Base-by-base conservation (phyloP, 2,888 invertebrate species). In the Amiota mariae region DNA sequence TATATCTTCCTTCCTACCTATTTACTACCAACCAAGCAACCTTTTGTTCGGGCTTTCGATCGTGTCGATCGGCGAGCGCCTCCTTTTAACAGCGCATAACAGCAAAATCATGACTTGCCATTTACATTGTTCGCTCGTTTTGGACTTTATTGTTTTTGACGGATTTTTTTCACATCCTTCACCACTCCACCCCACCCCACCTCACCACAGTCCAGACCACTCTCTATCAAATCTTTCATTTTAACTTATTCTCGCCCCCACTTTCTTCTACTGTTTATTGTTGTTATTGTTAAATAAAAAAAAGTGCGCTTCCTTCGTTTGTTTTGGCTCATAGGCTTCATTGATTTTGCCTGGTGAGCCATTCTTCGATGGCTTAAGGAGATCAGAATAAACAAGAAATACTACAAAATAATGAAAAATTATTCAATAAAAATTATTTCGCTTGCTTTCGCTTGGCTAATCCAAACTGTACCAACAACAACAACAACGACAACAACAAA, bases 21-120 rank as follows among this genome's bases (percentile, higher is more conserved):
- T n/a, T 6, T 3, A 15, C 13, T 18, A 76, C 74, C 79, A 71
- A 74, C 77, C 74, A 77, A 74, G 72, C 72, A 49, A 61, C 64
- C 47, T 67, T 75, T 75, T 74, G 74, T 76, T 57, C 54, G 64
- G 49, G n/a, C 6, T 36, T 36, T 83, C 85, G 88, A 88, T 88
- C 88, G 88, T 88, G 88, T 88, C 86, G 88, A 84, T 82, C 87
- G 85, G 87, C 83, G 88, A 88, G 88, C 87, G 88, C 88, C 88
- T 72, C 87, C 87, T 88, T 87, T 86, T 85, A 87, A 86, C 85
- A 85, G 86, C 85, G 81, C 81, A 85, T 85, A 87, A 87, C 88
- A 88, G 84, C 88, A 85, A 88, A 88, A 87, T 88, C 88, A 88
- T 88, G 88, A 88, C 88, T 88, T 86, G 85, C 87, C 87, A 86